phyloP scores from a whole-genome alignment of 2,113 vertebrate species.

The Nettapus auritus region DNA sequence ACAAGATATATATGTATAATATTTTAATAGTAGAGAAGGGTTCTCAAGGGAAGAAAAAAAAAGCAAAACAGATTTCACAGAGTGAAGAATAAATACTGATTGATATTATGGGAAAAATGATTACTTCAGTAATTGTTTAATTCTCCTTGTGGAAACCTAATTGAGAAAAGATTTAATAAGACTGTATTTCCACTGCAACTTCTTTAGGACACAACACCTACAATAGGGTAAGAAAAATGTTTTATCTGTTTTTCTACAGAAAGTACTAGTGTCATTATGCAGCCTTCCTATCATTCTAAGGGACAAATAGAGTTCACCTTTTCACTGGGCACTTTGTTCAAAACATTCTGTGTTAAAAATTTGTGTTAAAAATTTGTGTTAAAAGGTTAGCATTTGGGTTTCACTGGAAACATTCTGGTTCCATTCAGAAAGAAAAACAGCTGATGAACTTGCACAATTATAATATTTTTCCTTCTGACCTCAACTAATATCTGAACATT shows the following conservation, averaged over 20 bases:
- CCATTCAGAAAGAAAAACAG: background rate
- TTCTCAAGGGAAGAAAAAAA: background rate
- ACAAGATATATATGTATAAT: fast-evolving
- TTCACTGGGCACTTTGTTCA: background rate
- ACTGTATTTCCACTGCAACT: background rate
- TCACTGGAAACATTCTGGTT: background rate
- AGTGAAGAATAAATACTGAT: background rate
- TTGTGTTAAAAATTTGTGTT: no score
- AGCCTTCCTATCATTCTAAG: background rate
- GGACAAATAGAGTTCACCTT: background rate
- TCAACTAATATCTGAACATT: background rate
- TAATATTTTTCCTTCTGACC: background rate
- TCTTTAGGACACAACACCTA: background rate
- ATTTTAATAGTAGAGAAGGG: background rate
- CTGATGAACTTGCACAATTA: background rate
- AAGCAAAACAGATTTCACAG: background rate
- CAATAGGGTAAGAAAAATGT: background rate
- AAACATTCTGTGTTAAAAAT: background rate
- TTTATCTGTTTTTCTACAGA: background rate
- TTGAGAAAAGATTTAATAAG: background rate
- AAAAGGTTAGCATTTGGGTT: background rate
- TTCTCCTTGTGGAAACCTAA: background rate
- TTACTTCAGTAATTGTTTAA: background rate
- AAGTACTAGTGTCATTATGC: background rate
- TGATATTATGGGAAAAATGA: background rate